phyloP scores from a whole-genome alignment of 2,113 vertebrate species.

The Trochalopteron elliotii region DNA sequence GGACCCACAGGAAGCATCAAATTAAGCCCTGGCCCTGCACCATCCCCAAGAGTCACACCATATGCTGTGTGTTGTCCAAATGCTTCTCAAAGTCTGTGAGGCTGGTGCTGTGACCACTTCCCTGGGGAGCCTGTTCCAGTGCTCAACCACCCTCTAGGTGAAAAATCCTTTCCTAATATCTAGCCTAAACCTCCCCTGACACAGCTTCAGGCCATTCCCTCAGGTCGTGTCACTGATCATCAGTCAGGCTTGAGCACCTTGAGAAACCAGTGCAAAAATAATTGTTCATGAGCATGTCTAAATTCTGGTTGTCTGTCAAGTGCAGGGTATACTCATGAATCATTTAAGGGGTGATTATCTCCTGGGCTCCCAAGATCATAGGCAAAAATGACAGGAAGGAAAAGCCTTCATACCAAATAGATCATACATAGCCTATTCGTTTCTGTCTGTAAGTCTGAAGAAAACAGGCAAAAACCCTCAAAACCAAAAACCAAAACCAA shows the following conservation, averaged over 20 bases:
- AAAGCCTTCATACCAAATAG: neutral
- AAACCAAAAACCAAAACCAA: no score
- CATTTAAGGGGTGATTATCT: neutral
- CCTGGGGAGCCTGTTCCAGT: neutral
- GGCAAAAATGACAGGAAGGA: neutral
- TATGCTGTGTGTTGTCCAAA: neutral
- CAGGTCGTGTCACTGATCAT: neutral
- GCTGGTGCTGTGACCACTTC: neutral
- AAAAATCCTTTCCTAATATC: neutral
- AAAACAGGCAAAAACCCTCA: neutral
- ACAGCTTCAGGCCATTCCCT: neutral
- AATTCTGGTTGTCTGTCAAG: neutral
- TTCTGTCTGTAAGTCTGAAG: neutral
- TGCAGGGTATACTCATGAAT: neutral
- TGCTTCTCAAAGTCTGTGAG: neutral
- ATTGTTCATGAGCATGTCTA: neutral
- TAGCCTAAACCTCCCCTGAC: neutral
- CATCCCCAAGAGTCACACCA: neutral
- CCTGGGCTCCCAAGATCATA: neutral
- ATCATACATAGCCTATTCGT: neutral
- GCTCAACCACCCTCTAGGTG: fast-evolving
- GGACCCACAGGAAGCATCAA: neutral
- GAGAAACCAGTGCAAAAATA: neutral
- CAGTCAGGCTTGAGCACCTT: neutral
- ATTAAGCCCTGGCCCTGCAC: neutral